Evolutionary conservation across 2,888 invertebrate species (phyloP), one percentile per base, ranked within the genome.

Genomic region (Alloscopus bannaensis): DNA sequence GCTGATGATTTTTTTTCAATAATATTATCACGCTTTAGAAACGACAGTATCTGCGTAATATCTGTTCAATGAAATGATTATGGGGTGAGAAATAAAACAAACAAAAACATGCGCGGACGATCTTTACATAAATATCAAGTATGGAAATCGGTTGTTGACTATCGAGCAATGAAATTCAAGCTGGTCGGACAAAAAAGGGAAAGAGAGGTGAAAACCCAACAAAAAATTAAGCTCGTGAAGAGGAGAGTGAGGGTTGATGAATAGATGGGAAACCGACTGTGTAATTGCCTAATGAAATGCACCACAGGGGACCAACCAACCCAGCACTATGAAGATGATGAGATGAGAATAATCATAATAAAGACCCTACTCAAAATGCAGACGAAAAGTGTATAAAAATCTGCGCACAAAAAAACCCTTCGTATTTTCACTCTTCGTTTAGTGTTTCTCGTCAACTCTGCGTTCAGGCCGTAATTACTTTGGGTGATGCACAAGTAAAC

Each of bases 201-300:
- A 42, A 65, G 18, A 28, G 24, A 11, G 24, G 18, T 26, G 20
- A 20, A 31, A 13, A 50, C 36, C 18, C 42, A n/a, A n/a, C n/a
- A n/a, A n/a, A n/a, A n/a, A n/a, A n/a, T n/a, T n/a, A n/a, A n/a
- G 42, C 69, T 29, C 3, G 57, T 6, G 57, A 57, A 3, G 29
- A 20, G 18, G 31, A 31, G 31, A 3, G 31, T 50, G 76, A 29
- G 55, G 71, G 64, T 65, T 60, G 71, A 79, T 79, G 79, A 79
- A 75, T 81, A 75, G 69, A 78, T 78, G 78, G 69, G 78, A 78
- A 81, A 69, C 77, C 68, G 69, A 82, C 72, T 82, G 82, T 82
- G 82, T 82, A 82, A 82, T 82, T 82, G 82, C 75, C 80, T 82
- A 81, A 82, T 82, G 82, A 82, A 80, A 80, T 81, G 82, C 82